Conservation (phyloP, 2,888 invertebrate genomes). For the Cremastinae sp. region DNA sequence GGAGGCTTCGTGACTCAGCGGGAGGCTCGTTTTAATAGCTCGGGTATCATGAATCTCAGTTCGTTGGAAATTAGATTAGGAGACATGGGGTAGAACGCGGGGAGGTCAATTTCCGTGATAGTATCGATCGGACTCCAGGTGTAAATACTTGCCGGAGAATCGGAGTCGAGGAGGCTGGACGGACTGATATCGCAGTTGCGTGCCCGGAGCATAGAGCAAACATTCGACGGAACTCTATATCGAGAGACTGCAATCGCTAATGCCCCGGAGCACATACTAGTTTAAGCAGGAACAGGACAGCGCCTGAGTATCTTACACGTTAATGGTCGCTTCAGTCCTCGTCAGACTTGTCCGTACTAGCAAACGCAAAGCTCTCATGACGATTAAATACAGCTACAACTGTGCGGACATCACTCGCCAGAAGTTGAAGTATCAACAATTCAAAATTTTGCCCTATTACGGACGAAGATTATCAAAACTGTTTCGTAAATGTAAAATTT, state of each 20-base stretch:
- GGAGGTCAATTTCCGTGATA: constrained; percentile 58
- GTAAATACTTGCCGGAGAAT: constrained; percentile 1
- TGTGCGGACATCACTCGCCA: no score
- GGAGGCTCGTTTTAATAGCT: no score
- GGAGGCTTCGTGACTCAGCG: no score
- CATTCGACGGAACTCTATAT: constrained; percentile 1
- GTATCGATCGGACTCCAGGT: constrained; percentile 37
- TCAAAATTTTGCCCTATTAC: no score
- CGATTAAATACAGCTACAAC: no score
- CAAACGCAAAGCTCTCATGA: constrained; percentile 9
- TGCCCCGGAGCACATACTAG: neutral
- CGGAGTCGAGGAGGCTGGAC: constrained; percentile 22
- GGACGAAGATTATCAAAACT: no score
- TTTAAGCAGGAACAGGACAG: constrained; percentile 20
- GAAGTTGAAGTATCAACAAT: no score
- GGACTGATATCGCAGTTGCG: constrained; percentile 38
- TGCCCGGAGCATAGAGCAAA: constrained; percentile 5
- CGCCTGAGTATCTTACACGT: constrained; percentile 33
- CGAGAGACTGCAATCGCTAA: constrained; percentile 8
- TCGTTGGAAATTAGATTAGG: constrained; percentile 62
- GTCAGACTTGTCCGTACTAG: constrained; percentile 11
- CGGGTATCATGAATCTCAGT: constrained; percentile 52
- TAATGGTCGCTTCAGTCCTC: constrained; percentile 46
- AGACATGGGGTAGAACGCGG: constrained; percentile 47
- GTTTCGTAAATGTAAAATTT: no score